A percentile compares a stretch with the other conserved stretches of the same genome.
These are phyloP conservation scores for Neopelma chrysocephalum DNA, from an alignment of 2,797 vertebrate genomes.

Conservation along the genomic window DNA sequence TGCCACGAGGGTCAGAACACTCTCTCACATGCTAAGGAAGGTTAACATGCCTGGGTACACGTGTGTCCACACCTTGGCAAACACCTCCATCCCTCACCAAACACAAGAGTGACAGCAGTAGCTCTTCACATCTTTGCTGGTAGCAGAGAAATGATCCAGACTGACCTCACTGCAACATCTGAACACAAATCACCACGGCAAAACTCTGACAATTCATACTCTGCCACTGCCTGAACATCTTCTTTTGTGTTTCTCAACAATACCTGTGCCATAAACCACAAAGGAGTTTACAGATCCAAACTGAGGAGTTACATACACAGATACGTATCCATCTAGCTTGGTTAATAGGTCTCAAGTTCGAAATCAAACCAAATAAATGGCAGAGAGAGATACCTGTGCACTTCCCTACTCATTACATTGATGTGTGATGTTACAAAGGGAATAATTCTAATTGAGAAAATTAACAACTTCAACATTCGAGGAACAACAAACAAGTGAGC, in stretches of 20 bases:
- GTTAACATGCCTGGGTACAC: fast-evolving
- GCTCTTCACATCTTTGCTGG: background rate
- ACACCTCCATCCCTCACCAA: background rate
- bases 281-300: background rate
- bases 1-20: background rate
- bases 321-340: background rate
- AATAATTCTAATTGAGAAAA: background rate
- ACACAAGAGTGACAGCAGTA: background rate
- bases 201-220: background rate
- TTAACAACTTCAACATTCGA: background rate
- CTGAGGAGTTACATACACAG: background rate
- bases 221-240: background rate
- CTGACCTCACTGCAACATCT: background rate
- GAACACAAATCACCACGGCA: background rate
- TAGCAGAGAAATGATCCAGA: background rate
- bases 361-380: background rate
- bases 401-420: background rate
- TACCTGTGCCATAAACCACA: background rate
- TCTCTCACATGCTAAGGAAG: background rate
- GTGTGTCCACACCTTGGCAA: background rate
- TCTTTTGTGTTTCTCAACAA: background rate
- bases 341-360: background rate
- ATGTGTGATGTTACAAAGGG: background rate
- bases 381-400: background rate
- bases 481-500: background rate